Evolutionary conservation across 2,113 vertebrate genomes (phyloP).

Genomic region (Perca flavescens): DNA sequence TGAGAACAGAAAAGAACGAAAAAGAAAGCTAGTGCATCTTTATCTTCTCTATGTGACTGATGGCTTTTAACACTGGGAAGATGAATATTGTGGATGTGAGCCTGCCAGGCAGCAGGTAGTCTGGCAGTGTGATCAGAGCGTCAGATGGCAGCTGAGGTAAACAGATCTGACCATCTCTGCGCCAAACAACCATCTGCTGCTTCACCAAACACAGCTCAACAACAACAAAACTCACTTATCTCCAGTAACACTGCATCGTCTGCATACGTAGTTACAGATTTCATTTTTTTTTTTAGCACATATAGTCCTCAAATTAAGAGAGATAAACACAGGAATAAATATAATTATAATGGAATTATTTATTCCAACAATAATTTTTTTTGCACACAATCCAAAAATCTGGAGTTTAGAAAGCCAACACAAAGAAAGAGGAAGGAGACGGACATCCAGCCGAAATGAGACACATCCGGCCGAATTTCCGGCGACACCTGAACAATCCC

Average conservation of each 20-base stretch:
- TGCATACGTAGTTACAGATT: not conserved
- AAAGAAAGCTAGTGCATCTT: not conserved
- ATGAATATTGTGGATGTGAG: not conserved
- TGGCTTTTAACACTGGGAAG: rapidly evolving
- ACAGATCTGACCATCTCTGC: constrained; percentile 16
- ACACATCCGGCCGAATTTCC: no score
- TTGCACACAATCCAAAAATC: no score
- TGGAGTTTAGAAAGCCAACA: no score
- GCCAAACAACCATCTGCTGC: constrained; percentile 44
- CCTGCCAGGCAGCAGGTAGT: constrained; percentile 19
- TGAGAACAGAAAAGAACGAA: not conserved
- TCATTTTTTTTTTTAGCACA: not conserved
- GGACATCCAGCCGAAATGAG: no score
- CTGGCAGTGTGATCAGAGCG: not conserved
- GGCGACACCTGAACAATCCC: no score
- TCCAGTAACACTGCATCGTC: not conserved
- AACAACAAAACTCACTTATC: not conserved
- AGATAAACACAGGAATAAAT: no score
- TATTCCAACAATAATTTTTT: no score
- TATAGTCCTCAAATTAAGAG: not conserved
- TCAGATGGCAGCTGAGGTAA: constrained; percentile 61
- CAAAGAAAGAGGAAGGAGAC: no score
- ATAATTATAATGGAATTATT: no score
- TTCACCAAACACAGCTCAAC: not conserved
- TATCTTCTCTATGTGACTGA: not conserved